Base-by-base conservation (phyloP, 2,113 vertebrate species). In the Chaetodon auriga region DNA sequence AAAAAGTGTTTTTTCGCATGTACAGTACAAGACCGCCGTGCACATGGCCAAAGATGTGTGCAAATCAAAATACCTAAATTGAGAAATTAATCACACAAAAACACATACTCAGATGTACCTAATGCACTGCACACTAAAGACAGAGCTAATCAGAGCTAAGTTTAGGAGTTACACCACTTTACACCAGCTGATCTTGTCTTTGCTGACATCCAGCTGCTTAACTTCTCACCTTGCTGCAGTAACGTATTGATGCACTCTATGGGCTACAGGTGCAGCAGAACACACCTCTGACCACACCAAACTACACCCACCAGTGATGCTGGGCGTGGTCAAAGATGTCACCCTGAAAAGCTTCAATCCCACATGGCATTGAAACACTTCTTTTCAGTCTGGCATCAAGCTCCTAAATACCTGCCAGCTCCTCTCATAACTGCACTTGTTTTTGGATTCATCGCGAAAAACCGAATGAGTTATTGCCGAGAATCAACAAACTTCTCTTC, bases 1-100 rank as follows among this genome's bases (percentile, higher is more conserved):
- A 49, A 68, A 30, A 84, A 87, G 62, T 74, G 35, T 70, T 80
- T 48, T 63, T 78, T 75, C n/a, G 9, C 74, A 30, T 73, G 77
- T 86, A 77, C 70, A 82, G 57, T 68, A 48, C 77, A 63, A 71
- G 43, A 73, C 9, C 58, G n/a, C 30, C 46, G 53, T n/a, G 43
- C 45, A 48, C 19, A 74, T 0, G 19, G 43, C 30, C n/a, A 35
- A 51, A 61, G 13, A 63, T 23, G 23, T 41, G 48, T 57, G n/a
- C 35, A 74, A 69, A 78, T 49, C 21, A 48, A 16, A 8, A 63
- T 5, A 45, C 23, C 57, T 65, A 30, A 68, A 80, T 61, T 78
- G 51, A 35, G 66, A 63, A 68, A 18, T n/a, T 55, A 70, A 69
- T 15, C 14, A 58, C 51, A 51, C 7, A 68, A 0, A 55, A 64